Base-by-base conservation (phyloP, 2,113 vertebrate genomes). In the Stictonetta naevosa region DNA sequence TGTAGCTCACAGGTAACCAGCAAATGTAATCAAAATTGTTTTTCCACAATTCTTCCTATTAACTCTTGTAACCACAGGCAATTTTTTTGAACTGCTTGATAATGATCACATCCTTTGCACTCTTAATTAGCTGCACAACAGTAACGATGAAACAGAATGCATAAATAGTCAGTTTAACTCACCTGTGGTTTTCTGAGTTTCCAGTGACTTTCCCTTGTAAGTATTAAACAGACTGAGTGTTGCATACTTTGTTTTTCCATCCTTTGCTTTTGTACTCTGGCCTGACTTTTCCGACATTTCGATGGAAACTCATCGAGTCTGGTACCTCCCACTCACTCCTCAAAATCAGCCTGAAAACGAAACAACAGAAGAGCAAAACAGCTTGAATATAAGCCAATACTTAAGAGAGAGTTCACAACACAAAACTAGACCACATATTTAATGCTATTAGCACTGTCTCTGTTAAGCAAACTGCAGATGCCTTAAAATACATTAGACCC, bases 221-320 rank as follows among this genome's bases (percentile, higher is more conserved):
- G 99, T 99, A 97, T 99, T 99, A 98, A 99, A 99, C 90, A 99
- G 99, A 99, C 99, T 99, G 99, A 99, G 99, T 90, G 99, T 99
- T 80, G 99, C 99, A 98, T 99, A 99, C 98, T 99, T 99, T 90
- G 99, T 99, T 98, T 99, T 99, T 98, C 99, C 99, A 99, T 99
- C 99, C 99, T 99, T 99, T 99, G 99, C 99, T 99, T 99, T 99
- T 98, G 99, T 99, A 98, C 98, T 99, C 99, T 99, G 99, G 98
- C 99, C 99, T 99, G 99, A 99, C 99, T 99, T 99, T 98, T 99
- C 99, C 96, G 99, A 99, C 99, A 99, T 99, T 98, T 99, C 99
- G 98, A 98, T 99, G 98, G 99, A 99, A 99, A 99, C 98, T 99
- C 99, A 99, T 99, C 97, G 98, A 99, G 99, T 99, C 99, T 98